These are phyloP conservation scores for Cactoblastis cactorum DNA, from an alignment of 2,888 invertebrate genomes.

Conservation along the genomic window DNA sequence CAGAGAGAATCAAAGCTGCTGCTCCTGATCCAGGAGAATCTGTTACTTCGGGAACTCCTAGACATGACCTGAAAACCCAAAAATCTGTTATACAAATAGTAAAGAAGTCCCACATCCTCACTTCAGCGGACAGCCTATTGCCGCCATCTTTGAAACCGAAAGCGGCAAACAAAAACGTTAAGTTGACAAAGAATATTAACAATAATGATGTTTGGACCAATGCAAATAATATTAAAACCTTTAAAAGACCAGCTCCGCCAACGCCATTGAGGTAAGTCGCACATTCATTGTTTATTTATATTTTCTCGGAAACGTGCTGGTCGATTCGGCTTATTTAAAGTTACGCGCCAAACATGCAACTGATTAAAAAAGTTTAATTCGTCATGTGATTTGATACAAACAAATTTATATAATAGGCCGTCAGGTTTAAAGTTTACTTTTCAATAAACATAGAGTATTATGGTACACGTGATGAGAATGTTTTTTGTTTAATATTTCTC, in stretches of 20 bases:
- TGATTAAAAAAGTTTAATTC: constrained; percentile 16
- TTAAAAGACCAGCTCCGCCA: constrained; percentile 40
- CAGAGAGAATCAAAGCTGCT: constrained; percentile 42
- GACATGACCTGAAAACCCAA: constrained; percentile 46
- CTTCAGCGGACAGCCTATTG: constrained; percentile 43
- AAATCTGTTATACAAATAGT: constrained; percentile 64
- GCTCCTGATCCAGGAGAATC: constrained; percentile 47
- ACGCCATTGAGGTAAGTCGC: constrained; percentile 49
- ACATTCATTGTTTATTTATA: constrained; percentile 14
- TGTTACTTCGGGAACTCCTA: constrained; percentile 28
- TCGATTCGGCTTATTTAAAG: constrained; percentile 36
- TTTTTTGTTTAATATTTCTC: constrained; percentile 30
- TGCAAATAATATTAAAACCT: constrained; percentile 45
- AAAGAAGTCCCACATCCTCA: constrained; percentile 51
- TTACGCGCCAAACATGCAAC: constrained; percentile 31
- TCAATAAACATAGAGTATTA: constrained; percentile 21
- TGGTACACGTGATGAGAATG: constrained; percentile 45
- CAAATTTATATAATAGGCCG: background rate
- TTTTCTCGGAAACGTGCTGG: constrained; percentile 29
- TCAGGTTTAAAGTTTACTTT: constrained; percentile 25
- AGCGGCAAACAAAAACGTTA: constrained; percentile 44
- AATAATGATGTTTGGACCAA: constrained; percentile 69
- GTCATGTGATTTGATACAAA: background rate
- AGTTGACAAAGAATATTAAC: constrained; percentile 63
- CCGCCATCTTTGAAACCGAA: constrained; percentile 62